These are phyloP conservation scores for Emys orbicularis DNA, from an alignment of 2,797 vertebrate species.

Conservation along the genomic window DNA sequence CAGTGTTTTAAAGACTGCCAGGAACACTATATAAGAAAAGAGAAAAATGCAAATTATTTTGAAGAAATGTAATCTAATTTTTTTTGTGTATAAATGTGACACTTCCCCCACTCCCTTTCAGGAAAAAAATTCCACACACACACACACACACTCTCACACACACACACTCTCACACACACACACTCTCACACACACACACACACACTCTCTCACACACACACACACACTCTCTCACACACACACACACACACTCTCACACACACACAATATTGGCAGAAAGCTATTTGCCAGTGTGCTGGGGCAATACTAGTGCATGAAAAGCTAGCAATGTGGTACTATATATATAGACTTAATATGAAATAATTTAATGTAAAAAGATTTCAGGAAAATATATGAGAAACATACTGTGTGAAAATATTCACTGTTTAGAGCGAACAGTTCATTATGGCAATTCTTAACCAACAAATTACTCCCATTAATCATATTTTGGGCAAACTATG, in stretches of 20 bases:
- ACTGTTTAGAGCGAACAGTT: neutral
- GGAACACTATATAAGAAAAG: neutral
- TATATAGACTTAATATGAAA: neutral
- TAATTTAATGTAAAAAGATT: neutral
- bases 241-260: neutral
- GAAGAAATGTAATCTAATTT: neutral
- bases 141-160: no score
- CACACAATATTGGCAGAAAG: neutral
- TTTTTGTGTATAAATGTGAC: neutral
- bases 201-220: neutral
- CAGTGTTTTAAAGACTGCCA: neutral
- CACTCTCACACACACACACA: no score
- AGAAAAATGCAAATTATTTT: neutral
- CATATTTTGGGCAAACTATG: fast-evolving
- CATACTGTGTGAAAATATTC: neutral
- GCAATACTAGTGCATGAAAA: fast-evolving
- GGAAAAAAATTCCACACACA: neutral
- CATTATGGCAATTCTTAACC: neutral
- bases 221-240: neutral
- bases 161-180: no score
- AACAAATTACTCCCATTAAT: fast-evolving
- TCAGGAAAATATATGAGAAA: fast-evolving
- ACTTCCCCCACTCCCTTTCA: neutral
- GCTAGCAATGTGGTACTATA: neutral
- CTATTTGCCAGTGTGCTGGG: neutral